phyloP scores from a whole-genome alignment of 2,113 vertebrate species.

The Eubucco bourcierii region DNA sequence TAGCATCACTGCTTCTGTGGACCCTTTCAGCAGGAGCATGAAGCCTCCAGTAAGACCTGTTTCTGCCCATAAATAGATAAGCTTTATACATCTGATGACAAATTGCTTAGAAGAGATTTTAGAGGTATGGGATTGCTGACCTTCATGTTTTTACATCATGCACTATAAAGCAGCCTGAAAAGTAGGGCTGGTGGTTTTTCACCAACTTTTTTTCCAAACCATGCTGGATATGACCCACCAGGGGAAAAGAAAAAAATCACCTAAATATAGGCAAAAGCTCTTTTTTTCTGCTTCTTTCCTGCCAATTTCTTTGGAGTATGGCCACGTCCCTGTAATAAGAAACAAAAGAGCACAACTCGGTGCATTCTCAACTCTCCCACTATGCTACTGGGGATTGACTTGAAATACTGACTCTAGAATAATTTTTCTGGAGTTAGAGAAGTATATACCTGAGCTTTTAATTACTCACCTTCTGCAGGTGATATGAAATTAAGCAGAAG shows the following conservation, averaged over 20 bases:
- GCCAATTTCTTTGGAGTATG: neutral
- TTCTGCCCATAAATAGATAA: neutral
- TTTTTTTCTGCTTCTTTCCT: neutral
- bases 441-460: neutral
- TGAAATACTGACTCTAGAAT: neutral
- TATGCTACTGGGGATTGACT: neutral
- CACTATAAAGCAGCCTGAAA: neutral
- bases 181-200: neutral
- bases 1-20: neutral
- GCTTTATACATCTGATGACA: neutral
- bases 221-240: neutral
- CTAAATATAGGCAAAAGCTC: neutral
- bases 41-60: neutral
- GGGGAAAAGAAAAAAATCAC: neutral
- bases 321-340: neutral
- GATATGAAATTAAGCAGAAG: no score
- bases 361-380: neutral
- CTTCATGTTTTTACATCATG: neutral
- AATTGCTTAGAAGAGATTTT: neutral
- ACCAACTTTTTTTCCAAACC: neutral
- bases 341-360: neutral
- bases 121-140: neutral
- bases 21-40: neutral
- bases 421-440: neutral
- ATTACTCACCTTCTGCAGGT: neutral